phyloP scores from a whole-genome alignment of 2,888 invertebrate genomes.

The Neocrepidodera transversa region DNA sequence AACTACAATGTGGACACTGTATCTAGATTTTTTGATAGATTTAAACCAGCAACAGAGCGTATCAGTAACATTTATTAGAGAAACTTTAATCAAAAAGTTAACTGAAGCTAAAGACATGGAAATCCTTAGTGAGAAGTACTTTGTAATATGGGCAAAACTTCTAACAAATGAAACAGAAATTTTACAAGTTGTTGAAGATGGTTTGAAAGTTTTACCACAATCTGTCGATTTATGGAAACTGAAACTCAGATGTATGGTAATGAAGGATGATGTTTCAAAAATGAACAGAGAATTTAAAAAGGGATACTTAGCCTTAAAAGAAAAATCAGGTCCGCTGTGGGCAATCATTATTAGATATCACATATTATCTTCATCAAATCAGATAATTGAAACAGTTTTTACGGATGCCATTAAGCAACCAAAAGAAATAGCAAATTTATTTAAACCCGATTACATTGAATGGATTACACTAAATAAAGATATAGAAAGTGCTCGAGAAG shows the following conservation, averaged over 20 bases:
- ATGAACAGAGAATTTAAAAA: constrained; percentile 48
- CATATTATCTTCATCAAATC: constrained; percentile 53
- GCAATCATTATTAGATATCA: constrained; percentile 56
- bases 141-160: constrained; percentile 52
- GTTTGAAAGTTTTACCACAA: constrained; percentile 59
- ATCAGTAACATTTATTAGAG: constrained; percentile 55
- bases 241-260: constrained; percentile 61
- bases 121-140: constrained; percentile 47
- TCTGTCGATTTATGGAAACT: constrained; percentile 64
- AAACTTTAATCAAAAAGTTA: constrained; percentile 57
- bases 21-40: constrained; percentile 65
- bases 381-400: constrained; percentile 58
- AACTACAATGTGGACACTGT: constrained; percentile 51
- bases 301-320: constrained; percentile 56
- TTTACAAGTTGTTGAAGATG: constrained; percentile 49
- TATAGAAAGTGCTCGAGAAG: constrained; percentile 64
- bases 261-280: constrained; percentile 58
- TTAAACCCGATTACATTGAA: constrained; percentile 69
- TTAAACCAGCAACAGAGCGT: constrained; percentile 29
- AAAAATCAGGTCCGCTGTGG: constrained; percentile 61
- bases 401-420: constrained; percentile 62
- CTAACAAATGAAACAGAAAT: constrained; percentile 43
- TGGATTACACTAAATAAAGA: constrained; percentile 59
- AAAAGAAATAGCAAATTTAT: constrained; percentile 61
- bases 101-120: constrained; percentile 36